These are phyloP conservation scores for Myotis planiceps DNA, from an alignment of 2,797 vertebrate species.

Conservation along the genomic window DNA sequence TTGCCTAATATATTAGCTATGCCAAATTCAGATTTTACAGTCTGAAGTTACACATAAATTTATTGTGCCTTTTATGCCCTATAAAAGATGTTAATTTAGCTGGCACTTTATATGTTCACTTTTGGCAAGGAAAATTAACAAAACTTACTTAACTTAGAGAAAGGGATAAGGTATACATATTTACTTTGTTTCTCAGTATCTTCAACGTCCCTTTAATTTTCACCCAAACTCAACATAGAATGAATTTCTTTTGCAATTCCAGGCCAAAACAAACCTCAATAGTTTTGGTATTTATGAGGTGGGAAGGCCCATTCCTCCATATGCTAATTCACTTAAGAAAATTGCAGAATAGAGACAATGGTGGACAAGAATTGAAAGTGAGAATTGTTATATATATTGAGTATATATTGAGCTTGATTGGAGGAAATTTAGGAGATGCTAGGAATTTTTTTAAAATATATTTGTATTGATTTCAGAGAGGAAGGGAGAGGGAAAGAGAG, in stretches of 20 bases:
- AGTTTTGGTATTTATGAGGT: neutral
- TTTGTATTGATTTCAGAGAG: no score
- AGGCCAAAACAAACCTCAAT: neutral
- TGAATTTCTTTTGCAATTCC: conserved; percentile 33
- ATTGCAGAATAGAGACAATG: neutral
- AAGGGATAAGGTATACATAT: neutral
- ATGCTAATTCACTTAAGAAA: neutral
- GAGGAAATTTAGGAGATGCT: conserved; percentile 33
- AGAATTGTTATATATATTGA: neutral
- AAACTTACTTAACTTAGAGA: conserved; percentile 34
- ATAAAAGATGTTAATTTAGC: conserved; percentile 9
- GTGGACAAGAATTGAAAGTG: neutral
- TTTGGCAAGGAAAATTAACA: conserved; percentile 57
- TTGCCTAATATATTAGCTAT: conserved; percentile 12
- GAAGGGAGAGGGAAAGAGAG: no score
- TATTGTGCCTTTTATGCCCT: neutral
- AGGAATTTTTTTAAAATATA: neutral
- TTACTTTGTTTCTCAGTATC: conserved; percentile 23
- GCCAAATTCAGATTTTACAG: conserved; percentile 40
- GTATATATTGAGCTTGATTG: conserved; percentile 24
- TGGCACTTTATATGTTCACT: conserved; percentile 37
- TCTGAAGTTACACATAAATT: conserved; percentile 24
- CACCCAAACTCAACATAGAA: neutral
- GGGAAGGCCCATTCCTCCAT: neutral
- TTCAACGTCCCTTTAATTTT: conserved; percentile 16